Percentiles rank a stretch among this genome's conserved stretches.
Conservation (phyloP, 2,797 vertebrate genomes). For the Lepus townsendii region DNA sequence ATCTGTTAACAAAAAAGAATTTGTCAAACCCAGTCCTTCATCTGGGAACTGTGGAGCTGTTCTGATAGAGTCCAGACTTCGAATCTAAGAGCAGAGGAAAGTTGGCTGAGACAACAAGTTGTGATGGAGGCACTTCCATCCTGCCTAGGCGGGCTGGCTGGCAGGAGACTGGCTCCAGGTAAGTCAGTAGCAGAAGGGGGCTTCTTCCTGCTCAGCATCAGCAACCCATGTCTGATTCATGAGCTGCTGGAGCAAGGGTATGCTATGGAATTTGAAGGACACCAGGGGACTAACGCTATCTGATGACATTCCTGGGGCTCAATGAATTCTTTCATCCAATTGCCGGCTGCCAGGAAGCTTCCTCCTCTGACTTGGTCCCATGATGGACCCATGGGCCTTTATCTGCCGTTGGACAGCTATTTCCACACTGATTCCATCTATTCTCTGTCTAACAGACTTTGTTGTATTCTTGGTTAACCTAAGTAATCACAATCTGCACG, state of each 20-base stretch:
- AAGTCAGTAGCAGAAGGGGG: constrained; percentile 52
- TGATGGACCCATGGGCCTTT: background rate
- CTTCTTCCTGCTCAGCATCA: background rate
- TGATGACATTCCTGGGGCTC: constrained; percentile 18
- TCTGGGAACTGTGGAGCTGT: constrained; percentile 7
- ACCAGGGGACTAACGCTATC: constrained; percentile 33
- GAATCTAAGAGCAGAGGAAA: constrained; percentile 34
- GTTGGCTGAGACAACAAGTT: constrained; percentile 60
- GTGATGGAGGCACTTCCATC: constrained; percentile 49
- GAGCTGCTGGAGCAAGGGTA: constrained; percentile 37
- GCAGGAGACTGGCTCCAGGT: constrained; percentile 67
- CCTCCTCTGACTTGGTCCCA: background rate
- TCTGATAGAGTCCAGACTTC: constrained; percentile 39
- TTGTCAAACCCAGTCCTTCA: background rate
- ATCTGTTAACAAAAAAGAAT: constrained; percentile 4
- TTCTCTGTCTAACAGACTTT: background rate
- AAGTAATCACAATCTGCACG: background rate
- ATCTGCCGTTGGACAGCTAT: background rate
- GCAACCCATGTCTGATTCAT: constrained; percentile 36
- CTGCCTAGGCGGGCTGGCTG: constrained; percentile 42
- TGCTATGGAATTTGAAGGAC: background rate
- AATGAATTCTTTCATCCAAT: background rate
- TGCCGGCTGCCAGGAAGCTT: constrained; percentile 35
- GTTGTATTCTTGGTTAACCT: background rate
- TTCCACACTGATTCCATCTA: background rate